Percentiles rank a stretch among this genome's conserved stretches.
Evolutionary conservation across 2,797 vertebrate genomes (phyloP).

Genomic region (Esox lucius): DNA sequence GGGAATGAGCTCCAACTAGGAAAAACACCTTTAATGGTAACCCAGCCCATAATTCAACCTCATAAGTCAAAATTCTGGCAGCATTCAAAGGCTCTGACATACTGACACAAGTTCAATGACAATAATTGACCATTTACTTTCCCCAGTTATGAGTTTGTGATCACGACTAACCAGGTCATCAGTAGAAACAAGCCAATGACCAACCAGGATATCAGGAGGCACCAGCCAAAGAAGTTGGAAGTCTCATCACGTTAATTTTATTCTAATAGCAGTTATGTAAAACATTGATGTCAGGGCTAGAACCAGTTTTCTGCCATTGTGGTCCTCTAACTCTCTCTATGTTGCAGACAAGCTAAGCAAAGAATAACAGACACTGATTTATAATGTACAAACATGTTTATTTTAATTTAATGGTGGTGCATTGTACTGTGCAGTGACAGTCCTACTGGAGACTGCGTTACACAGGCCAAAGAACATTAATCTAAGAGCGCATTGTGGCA

Average conservation of each 20-base stretch:
- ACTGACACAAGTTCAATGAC: not conserved
- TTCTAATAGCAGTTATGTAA: not conserved
- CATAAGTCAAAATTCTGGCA: too few species aligned
- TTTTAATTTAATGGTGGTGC: not conserved
- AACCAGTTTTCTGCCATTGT: too few species aligned
- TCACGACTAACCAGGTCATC: too few species aligned
- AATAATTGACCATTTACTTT: too few species aligned
- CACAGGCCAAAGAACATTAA: not conserved
- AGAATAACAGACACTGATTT: not conserved
- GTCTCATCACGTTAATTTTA: not conserved
- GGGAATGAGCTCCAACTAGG: not conserved
- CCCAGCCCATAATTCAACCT: too few species aligned
- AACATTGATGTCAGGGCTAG: too few species aligned
- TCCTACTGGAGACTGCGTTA: not conserved
- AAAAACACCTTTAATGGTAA: not conserved
- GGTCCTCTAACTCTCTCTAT: too few species aligned
- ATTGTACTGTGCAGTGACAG: conserved; percentile 1
- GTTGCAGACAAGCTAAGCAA: not conserved
- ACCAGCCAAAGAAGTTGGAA: too few species aligned
- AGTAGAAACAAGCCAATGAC: too few species aligned
- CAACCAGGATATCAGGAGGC: too few species aligned
- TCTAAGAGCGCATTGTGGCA: conserved; percentile 1
- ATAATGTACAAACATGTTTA: conserved; percentile 15
- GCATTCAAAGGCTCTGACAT: not conserved
- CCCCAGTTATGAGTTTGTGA: too few species aligned